phyloP scores from a whole-genome alignment of 2,888 invertebrate genomes.

The Drosophila bunnanda region DNA sequence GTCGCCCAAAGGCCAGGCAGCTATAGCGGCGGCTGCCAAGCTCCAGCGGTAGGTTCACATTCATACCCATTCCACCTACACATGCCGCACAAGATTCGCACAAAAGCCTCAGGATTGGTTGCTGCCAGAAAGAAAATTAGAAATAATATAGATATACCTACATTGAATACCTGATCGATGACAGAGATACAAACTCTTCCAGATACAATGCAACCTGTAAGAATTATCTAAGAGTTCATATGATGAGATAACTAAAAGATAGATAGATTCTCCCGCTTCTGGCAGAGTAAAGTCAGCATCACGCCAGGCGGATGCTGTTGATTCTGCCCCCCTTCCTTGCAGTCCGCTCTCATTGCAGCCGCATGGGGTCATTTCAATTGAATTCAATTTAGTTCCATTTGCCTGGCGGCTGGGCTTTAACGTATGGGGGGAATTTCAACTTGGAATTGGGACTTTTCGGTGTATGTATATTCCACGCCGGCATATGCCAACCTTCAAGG shows the following conservation, averaged over 20 bases:
- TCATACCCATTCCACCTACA: not conserved
- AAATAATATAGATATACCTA: no score
- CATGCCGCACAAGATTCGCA: slow-evolving; percentile 3
- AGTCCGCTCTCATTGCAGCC: slow-evolving; percentile 36
- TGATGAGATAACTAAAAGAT: slow-evolving; percentile 16
- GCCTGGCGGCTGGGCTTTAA: slow-evolving; percentile 26
- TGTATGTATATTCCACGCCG: slow-evolving; percentile 19
- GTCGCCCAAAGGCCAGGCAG: slow-evolving; percentile 55
- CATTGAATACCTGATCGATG: no score
- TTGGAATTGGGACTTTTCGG: slow-evolving; percentile 22
- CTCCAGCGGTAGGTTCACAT: slow-evolving; percentile 86
- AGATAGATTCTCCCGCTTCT: not conserved
- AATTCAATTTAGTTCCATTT: slow-evolving; percentile 82
- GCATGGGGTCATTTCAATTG: slow-evolving; percentile 84
- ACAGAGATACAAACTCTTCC: not conserved
- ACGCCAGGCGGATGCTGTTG: slow-evolving; percentile 52
- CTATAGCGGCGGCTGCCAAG: slow-evolving; percentile 85
- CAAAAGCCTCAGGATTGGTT: slow-evolving; percentile 38
- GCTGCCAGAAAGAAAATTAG: slow-evolving; percentile 24
- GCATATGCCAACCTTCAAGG: slow-evolving; percentile 36
- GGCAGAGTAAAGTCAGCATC: slow-evolving; percentile 18
- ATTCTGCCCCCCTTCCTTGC: slow-evolving; percentile 2
- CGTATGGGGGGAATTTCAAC: slow-evolving; percentile 33
- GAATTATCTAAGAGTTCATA: not conserved
- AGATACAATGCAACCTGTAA: not conserved